Conservation (phyloP, 2,797 vertebrate genomes). For the Trichosurus vulpecula region DNA sequence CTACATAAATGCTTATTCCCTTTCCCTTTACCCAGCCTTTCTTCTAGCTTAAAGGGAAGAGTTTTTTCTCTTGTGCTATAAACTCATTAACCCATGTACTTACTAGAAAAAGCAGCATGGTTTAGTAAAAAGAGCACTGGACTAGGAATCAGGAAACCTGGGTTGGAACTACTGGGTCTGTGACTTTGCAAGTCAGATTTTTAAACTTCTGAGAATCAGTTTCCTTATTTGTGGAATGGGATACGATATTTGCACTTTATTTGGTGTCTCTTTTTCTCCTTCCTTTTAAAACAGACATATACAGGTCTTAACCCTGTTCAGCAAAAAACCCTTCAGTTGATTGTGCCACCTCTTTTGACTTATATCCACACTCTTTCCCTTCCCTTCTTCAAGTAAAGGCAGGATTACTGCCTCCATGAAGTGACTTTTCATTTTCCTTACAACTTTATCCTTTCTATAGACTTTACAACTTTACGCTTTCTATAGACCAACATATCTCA, state of each 20-base stretch:
- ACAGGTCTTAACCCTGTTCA: not conserved
- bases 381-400: not conserved
- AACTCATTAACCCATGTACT: not conserved
- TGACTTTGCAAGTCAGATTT: not conserved
- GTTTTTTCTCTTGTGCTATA: not conserved
- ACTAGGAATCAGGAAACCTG: not conserved
- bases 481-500: too few relatives aligned
- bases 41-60: not conserved
- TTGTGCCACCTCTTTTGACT: not conserved
- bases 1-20: not conserved
- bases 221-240: not conserved
- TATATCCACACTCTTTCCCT: not conserved
- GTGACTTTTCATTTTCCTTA: not conserved
- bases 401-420: not conserved
- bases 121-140: not conserved
- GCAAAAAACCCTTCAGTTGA: not conserved
- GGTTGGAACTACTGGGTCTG: not conserved
- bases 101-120: not conserved
- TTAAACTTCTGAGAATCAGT: not conserved
- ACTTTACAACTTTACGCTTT: too few relatives aligned
- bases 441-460: not conserved
- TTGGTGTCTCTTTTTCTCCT: not conserved
- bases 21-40: not conserved
- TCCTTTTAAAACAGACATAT: not conserved
- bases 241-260: not conserved